These are phyloP conservation scores for Lepus europaeus DNA, from an alignment of 2,113 vertebrate species.

Conservation along the genomic window DNA sequence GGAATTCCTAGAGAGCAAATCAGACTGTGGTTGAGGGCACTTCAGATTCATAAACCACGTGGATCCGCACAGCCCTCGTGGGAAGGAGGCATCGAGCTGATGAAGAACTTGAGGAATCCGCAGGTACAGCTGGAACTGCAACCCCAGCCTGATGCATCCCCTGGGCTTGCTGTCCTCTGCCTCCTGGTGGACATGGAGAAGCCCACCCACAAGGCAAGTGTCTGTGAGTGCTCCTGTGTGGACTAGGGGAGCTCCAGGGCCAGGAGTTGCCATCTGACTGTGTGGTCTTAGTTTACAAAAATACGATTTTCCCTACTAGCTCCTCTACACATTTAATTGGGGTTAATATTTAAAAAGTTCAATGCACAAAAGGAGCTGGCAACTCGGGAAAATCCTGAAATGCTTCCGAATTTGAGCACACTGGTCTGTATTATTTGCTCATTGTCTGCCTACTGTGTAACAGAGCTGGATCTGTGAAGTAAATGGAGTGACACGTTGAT, in stretches of 20 bases:
- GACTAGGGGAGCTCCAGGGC: not conserved
- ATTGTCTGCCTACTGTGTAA: not conserved
- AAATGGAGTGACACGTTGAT: not conserved
- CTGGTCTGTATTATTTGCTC: not conserved
- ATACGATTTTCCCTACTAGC: not conserved
- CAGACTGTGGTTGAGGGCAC: not conserved
- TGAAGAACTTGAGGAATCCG: not conserved
- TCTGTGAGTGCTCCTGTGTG: too few relatives aligned
- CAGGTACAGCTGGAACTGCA: not conserved
- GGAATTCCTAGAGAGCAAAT: not conserved
- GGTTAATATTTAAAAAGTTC: not conserved
- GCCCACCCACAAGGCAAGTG: not conserved
- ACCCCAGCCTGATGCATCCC: too few relatives aligned
- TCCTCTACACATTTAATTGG: not conserved
- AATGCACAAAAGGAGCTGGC: not conserved
- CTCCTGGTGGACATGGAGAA: not conserved
- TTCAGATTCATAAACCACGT: not conserved
- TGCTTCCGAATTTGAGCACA: not conserved
- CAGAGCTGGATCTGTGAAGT: not conserved
- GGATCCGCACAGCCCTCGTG: not conserved
- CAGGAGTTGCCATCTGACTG: not conserved
- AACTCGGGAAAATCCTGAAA: not conserved
- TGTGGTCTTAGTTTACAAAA: not conserved
- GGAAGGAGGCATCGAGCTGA: not conserved
- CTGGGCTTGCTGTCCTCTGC: accelerated